Evolutionary conservation across 2,797 vertebrate species (phyloP).

Genomic region (Periophthalmus magnuspinnatus): DNA sequence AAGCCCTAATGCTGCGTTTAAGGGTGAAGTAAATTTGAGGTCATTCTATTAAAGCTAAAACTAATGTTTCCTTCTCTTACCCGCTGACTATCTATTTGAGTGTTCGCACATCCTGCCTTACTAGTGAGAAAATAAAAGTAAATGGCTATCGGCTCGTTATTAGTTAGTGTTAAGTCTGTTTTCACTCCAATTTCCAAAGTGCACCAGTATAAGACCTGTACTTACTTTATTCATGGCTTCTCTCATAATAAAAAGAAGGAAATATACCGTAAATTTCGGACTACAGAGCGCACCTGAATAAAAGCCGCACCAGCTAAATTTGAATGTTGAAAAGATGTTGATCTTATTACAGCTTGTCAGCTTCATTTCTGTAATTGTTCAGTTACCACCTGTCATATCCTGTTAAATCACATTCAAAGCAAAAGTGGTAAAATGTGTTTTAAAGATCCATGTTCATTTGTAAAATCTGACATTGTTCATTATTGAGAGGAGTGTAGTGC

Average conservation of each 20-base stretch:
- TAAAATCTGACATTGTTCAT: conserved; percentile 42
- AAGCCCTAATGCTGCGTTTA: not conserved
- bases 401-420: conserved; percentile 14
- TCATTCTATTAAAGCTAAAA: not conserved
- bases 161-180: too few species aligned
- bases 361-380: not conserved
- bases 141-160: not conserved
- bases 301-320: too few species aligned
- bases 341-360: too few species aligned
- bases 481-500: conserved; percentile 31
- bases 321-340: not conserved
- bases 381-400: not conserved
- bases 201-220: not conserved
- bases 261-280: too few species aligned
- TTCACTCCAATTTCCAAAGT: not conserved
- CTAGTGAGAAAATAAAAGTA: not conserved
- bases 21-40: not conserved
- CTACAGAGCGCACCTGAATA: too few species aligned
- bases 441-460: conserved; percentile 19
- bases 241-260: not conserved
- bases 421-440: not conserved
- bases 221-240: not conserved
- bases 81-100: too few species aligned
- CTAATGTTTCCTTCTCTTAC: too few species aligned
- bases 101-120: not conserved